Base-by-base conservation (phyloP, 2,888 invertebrate species). In the Eulithis prunata region DNA sequence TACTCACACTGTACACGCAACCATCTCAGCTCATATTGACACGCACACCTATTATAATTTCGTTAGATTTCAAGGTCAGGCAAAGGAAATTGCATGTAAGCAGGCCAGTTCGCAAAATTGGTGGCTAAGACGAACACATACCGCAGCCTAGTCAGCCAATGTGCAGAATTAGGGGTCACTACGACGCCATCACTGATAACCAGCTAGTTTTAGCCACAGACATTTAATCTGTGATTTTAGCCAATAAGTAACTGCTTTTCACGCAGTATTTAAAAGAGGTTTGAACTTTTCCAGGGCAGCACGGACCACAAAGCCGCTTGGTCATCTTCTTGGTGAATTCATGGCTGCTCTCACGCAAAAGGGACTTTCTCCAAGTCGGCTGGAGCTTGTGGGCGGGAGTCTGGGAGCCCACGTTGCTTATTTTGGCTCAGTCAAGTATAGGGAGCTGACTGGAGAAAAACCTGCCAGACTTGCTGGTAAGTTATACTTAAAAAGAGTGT, bases 381-480 rank as follows among this genome's bases (percentile, higher is more conserved):
- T 92, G 36, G 85, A 88, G 69, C 49, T 92, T 12, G 64, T 85
- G 3, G 92, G 91, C 0, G 89, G 81, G 0, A 91, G 91, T 56
- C 74, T 93, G 14, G 92, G 91, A n/a, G 90, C 91, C 0, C 90
- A 91, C 68, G 86, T 90, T 32, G 87, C 88, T 0, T 85, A 85
- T 21, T 83, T 78, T 67, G 90, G 90, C 0, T 79, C 90, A 0
- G 81, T 77, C 14, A 82, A 76, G 51, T 91, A 86, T 62, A 70
- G 71, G 1, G 71, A 84, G 45, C 71, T 89, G 11, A 89, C 89
- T 2, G 84, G 89, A 0, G 73, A 72, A 28, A 83, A 83, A 69
- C 88, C 88, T 2, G 76, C 80, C 8, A 79, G 89, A 57, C 63
- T 89, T 12, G 82, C 87, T 59, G 89, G 89, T 89, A 71, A 62